A percentile compares a stretch with the other conserved stretches of the same genome.
Evolutionary conservation across 2,797 vertebrate genomes (phyloP).

Genomic region (Limosa lapponica): DNA sequence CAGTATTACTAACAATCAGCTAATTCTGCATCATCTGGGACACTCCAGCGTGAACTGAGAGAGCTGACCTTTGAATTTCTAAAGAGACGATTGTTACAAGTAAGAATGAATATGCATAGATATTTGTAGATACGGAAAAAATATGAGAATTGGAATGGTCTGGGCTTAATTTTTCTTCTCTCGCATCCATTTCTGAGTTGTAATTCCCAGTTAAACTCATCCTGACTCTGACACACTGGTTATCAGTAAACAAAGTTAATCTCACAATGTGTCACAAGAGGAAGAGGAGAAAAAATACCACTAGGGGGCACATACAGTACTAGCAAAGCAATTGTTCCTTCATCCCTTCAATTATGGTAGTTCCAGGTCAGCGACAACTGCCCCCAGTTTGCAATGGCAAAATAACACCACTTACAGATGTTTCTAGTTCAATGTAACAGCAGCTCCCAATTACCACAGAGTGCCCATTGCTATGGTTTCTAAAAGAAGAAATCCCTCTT

Average conservation of each 20-base stretch:
- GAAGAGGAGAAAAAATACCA: slow-evolving; percentile 29
- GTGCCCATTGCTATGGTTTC: neutral
- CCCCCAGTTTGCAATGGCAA: neutral
- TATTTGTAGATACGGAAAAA: neutral
- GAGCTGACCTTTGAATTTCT: neutral
- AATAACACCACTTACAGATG: neutral
- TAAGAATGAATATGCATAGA: neutral
- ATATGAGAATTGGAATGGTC: accelerated
- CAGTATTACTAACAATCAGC: neutral
- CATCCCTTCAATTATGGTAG: neutral
- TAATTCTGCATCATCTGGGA: neutral
- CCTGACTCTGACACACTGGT: neutral
- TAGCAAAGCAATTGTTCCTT: slow-evolving; percentile 37
- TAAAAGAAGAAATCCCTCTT: neutral
- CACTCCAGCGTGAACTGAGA: neutral
- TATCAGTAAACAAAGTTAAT: neutral
- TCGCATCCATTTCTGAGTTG: neutral
- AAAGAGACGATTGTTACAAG: neutral
- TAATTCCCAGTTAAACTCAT: neutral
- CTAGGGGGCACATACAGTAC: slow-evolving; percentile 58
- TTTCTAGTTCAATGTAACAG: neutral
- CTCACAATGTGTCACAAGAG: neutral
- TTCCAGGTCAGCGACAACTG: neutral
- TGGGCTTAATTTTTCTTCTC: neutral
- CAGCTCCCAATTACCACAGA: neutral